Evolutionary conservation across 2,888 invertebrate genomes (phyloP), one percentile per base, ranked within the genome.

Genomic region (Ennomos erosarius): DNA sequence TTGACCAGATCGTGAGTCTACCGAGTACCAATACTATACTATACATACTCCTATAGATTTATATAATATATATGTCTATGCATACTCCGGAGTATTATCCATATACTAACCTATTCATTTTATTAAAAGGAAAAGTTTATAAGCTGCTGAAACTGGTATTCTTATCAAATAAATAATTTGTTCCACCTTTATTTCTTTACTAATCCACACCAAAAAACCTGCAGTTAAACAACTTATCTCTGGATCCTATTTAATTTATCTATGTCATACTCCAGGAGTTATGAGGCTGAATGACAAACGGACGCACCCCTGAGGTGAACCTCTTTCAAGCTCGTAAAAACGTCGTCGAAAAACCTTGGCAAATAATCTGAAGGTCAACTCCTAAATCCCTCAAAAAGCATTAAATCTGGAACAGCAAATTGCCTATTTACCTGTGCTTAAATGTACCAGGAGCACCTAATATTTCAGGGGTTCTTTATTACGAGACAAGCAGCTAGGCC

Each of bases 231-330:
- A 53, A 62, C 47, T 49, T 64, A 62, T 61, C 62, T 64, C 58
- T 13, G 55, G 49, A 26, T 57, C 59, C 55, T 48, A 45, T 59
- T 65, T 55, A 64, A 70, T 70, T 67, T 68, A 64, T 70, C 68
- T 53, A 53, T 50, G 66, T 70, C 69, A 62, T 59, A n/a, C 16
- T 63, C 55, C 57, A 51, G 43, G 63, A 68, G 65, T 62, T 68
- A 66, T 59, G 62, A 65, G 53, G 53, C 55, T 52, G 49, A 53
- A 52, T 62, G 62, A 57, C 61, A 61, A 64, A 60, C 60, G 61
- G 64, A 55, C 62, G 53, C 42, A 44, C 51, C 53, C 55, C 13
- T 9, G 46, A 64, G 42, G 49, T 58, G 59, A 48, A 40, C 54
- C 16, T 40, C 42, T 49, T 53, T 43, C 50, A 26, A 26, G 49